phyloP scores from a whole-genome alignment of 2,888 invertebrate species.

The Adelognathus sp. region DNA sequence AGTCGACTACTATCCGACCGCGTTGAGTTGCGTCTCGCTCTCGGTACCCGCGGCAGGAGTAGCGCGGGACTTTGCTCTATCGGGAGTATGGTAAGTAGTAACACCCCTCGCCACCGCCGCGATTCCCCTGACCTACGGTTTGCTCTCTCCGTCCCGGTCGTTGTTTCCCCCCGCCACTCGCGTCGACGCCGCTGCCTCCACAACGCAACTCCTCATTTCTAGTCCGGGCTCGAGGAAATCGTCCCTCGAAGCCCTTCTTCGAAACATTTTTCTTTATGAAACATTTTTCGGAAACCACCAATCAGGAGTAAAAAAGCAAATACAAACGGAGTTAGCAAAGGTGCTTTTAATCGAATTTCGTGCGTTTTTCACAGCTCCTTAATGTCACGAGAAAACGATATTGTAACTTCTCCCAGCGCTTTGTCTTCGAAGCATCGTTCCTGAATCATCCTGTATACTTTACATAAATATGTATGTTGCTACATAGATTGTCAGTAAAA shows the following conservation, averaged over 20 bases:
- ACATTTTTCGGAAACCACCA: too few relatives aligned
- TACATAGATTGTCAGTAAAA: too few relatives aligned
- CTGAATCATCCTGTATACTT: too few relatives aligned
- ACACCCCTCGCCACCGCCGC: conserved; percentile 75
- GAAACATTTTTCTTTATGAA: too few relatives aligned
- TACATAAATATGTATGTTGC: too few relatives aligned
- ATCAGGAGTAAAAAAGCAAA: too few relatives aligned
- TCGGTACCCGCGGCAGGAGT: conserved; percentile 67
- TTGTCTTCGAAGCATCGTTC: too few relatives aligned
- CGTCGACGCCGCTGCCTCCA: conserved; percentile 44
- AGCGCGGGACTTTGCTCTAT: conserved; percentile 77
- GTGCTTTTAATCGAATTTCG: too few relatives aligned
- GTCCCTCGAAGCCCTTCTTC: conserved; percentile 52
- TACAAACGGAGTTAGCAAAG: too few relatives aligned
- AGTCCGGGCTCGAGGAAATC: conserved; percentile 59
- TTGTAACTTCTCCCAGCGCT: too few relatives aligned
- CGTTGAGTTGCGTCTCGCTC: conserved; percentile 66
- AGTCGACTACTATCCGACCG: conserved; percentile 76
- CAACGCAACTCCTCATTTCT: conserved; percentile 44
- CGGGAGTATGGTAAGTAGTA: conserved; percentile 80
- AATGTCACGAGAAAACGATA: too few relatives aligned
- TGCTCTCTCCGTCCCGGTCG: conserved; percentile 57
- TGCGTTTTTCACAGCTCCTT: too few relatives aligned
- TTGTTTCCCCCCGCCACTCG: conserved; percentile 58
- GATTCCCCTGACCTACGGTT: conserved; percentile 62